Evolutionary conservation across 64 coral and sea anemone species (phyloP).

Genomic region (Cladopsammia gracilis): DNA sequence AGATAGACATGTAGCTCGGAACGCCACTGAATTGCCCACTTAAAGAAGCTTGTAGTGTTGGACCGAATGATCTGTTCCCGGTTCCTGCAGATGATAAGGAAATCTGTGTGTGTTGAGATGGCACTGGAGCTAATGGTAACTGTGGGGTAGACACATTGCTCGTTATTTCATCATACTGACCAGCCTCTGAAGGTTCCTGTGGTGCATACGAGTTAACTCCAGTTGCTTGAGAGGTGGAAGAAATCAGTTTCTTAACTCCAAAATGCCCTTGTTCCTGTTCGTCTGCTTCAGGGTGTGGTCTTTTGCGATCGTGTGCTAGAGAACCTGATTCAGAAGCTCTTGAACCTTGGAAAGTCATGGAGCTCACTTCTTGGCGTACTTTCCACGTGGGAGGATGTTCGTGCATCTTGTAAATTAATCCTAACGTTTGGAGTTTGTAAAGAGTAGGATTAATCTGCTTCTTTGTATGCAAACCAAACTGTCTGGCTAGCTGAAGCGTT

Average conservation of each 20-base stretch:
- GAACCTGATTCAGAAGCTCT: not conserved
- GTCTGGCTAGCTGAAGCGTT: constrained; percentile 62
- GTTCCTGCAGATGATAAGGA: not conserved
- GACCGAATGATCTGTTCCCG: not conserved
- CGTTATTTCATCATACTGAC: not conserved
- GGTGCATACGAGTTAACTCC: not conserved
- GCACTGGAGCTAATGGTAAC: not conserved
- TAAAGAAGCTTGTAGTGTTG: not conserved
- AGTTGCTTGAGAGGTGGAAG: not conserved
- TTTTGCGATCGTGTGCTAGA: constrained; percentile 16
- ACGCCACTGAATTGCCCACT: not conserved
- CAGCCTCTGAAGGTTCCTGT: not conserved
- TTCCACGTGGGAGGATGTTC: constrained; percentile 93
- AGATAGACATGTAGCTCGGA: not conserved
- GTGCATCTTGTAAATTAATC: constrained; percentile 86
- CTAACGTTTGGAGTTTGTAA: constrained; percentile 81
- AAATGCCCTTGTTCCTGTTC: not conserved
- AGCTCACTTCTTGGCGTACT: constrained; percentile 60
- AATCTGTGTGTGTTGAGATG: not conserved
- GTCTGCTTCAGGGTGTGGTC: constrained; percentile 4
- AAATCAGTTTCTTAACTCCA: not conserved
- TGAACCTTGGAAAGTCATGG: constrained; percentile 24
- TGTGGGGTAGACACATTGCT: not conserved
- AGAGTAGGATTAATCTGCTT: constrained; percentile 88
- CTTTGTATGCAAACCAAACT: constrained; percentile 77